Base-by-base conservation (phyloP, 2,113 vertebrate species). In the Hypanus sabinus region DNA sequence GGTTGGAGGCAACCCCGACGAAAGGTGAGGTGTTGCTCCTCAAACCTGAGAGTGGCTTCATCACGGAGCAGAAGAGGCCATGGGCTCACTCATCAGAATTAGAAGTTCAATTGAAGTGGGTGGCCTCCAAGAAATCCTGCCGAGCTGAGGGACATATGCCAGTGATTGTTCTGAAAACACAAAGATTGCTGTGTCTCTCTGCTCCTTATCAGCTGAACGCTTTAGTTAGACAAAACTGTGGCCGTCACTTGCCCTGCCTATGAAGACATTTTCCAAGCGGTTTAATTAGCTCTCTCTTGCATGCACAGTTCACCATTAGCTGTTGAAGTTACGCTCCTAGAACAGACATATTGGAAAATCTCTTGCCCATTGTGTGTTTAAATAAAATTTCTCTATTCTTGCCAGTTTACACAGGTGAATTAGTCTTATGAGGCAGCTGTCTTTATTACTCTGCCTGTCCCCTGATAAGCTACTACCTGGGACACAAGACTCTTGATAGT, bases 261-360 rank as follows among this genome's bases (percentile, higher is more conserved):
- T 33, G 12, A 27, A 60, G 55, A 60, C 24, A 62, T n/a, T 14
- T 62, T 57, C 12, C 57, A 65, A n/a, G 33, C 62, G 65, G 16
- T 90, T 30, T 90, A 90, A 90, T 65, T 90, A 62, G 12, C 57
- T 90, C 30, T 65, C 57, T 20, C n/a, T 33, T 65, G n/a, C 33
- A 20, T 9, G 85, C 60, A 90, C 85, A n/a, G 60, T 90, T 88
- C 11, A 57, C 30, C 55, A 88, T 88, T 27, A 62, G 60, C 60
- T 90, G 60, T n/a, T 65, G 12, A 90, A 30, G 1, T 18, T 33
- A 60, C 27, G 2, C 65, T 90, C 16, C 85, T 20, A n/a, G 57
- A n/a, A 60, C 85, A 22, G 5, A 30, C 11, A 90, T 90, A 65
- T 68, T 90, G 85, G 85, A 90, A 90, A 90, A 33, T 90, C 85